These are phyloP conservation scores for Frankliniella fusca DNA, from an alignment of 2,888 invertebrate species.

Conservation along the genomic window DNA sequence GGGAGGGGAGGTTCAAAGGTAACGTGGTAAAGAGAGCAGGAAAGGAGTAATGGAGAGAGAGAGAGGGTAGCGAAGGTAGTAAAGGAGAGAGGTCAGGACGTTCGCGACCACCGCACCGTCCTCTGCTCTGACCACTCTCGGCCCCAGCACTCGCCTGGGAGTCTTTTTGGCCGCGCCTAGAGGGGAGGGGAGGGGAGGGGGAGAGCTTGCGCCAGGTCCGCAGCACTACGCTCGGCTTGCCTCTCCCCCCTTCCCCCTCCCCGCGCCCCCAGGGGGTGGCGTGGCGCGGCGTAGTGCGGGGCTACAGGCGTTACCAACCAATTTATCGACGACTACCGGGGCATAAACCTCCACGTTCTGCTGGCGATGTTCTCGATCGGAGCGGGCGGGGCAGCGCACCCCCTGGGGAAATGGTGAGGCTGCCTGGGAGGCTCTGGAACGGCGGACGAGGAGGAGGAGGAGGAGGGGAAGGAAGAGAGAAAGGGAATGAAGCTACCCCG, in stretches of 20 bases:
- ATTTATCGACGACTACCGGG: slow-evolving; percentile 4
- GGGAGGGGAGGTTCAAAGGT: background rate
- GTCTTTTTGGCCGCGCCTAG: background rate
- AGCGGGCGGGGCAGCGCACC: too few species aligned
- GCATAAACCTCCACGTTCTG: slow-evolving; percentile 12
- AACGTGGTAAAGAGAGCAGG: background rate
- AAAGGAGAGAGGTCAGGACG: background rate
- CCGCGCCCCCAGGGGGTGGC: background rate
- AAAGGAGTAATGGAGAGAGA: background rate
- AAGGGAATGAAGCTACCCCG: too few species aligned
- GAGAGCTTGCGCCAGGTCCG: background rate
- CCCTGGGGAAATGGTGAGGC: background rate
- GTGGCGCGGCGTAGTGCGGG: background rate
- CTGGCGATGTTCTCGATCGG: background rate
- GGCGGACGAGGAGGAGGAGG: too few species aligned
- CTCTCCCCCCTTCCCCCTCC: too few species aligned
- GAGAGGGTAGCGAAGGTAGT: background rate
- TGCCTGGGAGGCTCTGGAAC: too few species aligned
- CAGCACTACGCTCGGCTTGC: background rate
- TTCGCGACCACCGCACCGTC: background rate
- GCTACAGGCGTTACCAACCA: background rate
- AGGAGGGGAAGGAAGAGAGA: too few species aligned
- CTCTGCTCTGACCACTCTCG: background rate
- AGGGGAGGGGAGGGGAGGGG: too few species aligned
- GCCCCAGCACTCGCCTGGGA: background rate